Percentiles rank a stretch among this genome's conserved stretches.
Evolutionary conservation across 2,888 invertebrate species (phyloP).

Genomic region (Melanchra persicariae): DNA sequence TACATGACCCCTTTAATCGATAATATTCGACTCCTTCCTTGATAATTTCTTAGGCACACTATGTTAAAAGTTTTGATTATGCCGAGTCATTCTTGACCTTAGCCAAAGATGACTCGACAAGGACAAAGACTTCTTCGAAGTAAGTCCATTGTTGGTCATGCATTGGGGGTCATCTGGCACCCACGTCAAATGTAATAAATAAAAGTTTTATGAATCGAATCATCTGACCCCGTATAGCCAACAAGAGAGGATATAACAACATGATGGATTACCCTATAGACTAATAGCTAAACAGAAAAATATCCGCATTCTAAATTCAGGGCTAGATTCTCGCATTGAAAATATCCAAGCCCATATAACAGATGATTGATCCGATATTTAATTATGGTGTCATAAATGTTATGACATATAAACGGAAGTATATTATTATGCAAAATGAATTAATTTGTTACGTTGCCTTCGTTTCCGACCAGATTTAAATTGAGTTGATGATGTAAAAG

Average conservation of each 20-base stretch:
- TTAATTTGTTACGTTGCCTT: background rate
- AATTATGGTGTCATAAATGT: background rate
- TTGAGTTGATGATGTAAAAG: background rate
- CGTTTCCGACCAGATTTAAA: background rate
- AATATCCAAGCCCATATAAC: background rate
- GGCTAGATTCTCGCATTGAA: slow-evolving; percentile 16
- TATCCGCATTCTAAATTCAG: slow-evolving; percentile 41
- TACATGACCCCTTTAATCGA: background rate
- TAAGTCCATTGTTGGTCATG: slow-evolving; percentile 1
- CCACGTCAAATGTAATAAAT: background rate
- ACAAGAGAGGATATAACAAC: background rate
- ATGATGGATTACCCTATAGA: background rate
- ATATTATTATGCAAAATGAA: background rate
- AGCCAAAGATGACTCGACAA: slow-evolving; percentile 17
- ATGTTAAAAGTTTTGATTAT: too few species aligned
- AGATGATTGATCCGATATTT: slow-evolving; percentile 1
- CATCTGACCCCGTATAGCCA: background rate
- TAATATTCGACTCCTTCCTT: background rate
- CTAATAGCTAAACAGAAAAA: background rate
- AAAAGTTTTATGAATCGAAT: background rate
- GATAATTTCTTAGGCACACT: background rate
- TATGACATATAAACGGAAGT: background rate
- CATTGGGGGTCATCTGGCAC: background rate
- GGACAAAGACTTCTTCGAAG: background rate
- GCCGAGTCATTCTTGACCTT: too few species aligned